Evolutionary conservation across 2,888 invertebrate species (phyloP).

Genomic region (Epicampocera succincta): DNA sequence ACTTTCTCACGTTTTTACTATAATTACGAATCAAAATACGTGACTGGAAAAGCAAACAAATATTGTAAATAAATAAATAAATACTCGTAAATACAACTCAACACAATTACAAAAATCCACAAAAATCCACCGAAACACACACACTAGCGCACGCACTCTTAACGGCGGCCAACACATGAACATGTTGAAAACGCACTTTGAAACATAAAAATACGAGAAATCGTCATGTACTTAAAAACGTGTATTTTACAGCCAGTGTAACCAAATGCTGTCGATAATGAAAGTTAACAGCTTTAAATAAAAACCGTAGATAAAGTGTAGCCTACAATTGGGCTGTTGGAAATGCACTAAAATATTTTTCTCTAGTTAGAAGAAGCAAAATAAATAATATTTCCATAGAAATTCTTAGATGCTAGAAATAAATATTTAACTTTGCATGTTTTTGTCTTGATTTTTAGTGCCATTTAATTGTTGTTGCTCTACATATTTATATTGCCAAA

Average conservation of each 20-base stretch:
- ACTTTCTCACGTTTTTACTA: constrained; percentile 66
- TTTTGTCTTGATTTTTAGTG: too few species aligned
- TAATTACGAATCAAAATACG: constrained; percentile 70
- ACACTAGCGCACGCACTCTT: background rate
- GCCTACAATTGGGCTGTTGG: constrained; percentile 35
- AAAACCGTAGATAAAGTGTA: constrained; percentile 27
- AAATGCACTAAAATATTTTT: constrained; percentile 37
- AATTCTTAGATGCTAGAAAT: too few species aligned
- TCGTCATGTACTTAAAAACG: too few species aligned
- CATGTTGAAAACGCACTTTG: background rate
- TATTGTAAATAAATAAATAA: too few species aligned
- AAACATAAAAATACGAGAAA: too few species aligned
- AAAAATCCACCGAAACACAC: background rate
- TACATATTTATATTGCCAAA: too few species aligned
- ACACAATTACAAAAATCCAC: background rate
- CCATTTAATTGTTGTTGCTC: too few species aligned
- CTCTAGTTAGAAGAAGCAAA: background rate
- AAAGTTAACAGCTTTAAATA: constrained; percentile 62
- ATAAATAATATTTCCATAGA: too few species aligned
- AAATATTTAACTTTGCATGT: too few species aligned
- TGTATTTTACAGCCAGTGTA: background rate
- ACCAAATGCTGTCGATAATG: constrained; percentile 63
- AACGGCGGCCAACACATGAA: background rate
- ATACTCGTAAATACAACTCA: constrained; percentile 46
- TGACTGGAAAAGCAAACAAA: constrained; percentile 63